Evolutionary conservation across 2,797 vertebrate species (phyloP), one percentile per base, ranked within the genome.

Genomic region (Enteromius argenteus): DNA sequence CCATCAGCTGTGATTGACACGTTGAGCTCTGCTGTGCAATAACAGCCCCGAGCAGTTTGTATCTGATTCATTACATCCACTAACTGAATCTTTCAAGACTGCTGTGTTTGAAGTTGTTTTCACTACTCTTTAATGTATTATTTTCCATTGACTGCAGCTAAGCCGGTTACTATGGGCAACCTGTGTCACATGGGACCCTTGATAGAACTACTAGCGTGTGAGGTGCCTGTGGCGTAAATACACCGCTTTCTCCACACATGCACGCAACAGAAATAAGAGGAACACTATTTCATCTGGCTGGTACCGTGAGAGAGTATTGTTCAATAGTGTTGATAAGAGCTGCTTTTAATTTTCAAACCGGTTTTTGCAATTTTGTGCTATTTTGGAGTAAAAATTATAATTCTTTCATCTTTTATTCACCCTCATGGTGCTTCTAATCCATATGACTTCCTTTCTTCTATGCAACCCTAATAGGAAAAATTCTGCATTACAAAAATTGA

Each of bases 1-100:
- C 91, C 90, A 89, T 89, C 67, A 66, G 85, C 73, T 85, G 84
- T 94, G 94, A 95, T 92, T 93, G 94, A 94, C 92, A 93, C 56
- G 66, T 75, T 87, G 91, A 88, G 89, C 86, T 89, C 87, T 88
- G 87, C 80, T 86, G 67, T 83, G 68, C 92, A 90, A 92, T 90
- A 91, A 83, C 79, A 90, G 89, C 84, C 85, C 90, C 88, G 91
- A 90, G 83, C 87, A 86, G 89, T 90, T 90, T 88, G 85, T 86
- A 74, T 87, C 87, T 56, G 78, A 74, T 76, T 79, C 64, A 85
- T 85, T 79, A 80, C 56, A 51, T 2, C 49, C 79, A 84, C 89
- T 80, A 84, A 90, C 86, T 88, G 84, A 71, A 79, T 87, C 81
- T 85, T 77, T 89, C 86, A 89, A 69, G 82, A 89, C 90, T 88